These are phyloP conservation scores for Ornithoptera priamus DNA, from an alignment of 2,888 invertebrate genomes.

Conservation along the genomic window DNA sequence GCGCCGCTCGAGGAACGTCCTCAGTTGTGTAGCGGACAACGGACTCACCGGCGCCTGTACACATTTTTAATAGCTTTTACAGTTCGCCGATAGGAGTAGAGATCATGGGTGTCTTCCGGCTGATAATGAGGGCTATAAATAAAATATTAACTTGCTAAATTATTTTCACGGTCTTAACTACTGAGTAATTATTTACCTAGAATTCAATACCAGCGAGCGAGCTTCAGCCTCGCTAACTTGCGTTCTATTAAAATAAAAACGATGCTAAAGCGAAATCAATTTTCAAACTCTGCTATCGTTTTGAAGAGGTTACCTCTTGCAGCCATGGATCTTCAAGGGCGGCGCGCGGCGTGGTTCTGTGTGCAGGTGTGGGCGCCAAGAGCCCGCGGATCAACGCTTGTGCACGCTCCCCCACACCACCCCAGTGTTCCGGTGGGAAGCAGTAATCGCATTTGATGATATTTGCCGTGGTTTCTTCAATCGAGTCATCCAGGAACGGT, in stretches of 20 bases:
- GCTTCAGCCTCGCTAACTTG: too few species aligned
- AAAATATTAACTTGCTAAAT: neutral
- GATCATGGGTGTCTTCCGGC: neutral
- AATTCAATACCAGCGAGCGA: neutral
- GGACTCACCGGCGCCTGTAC: conserved; percentile 56
- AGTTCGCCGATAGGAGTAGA: neutral
- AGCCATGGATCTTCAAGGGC: conserved; percentile 67
- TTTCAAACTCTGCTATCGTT: too few species aligned
- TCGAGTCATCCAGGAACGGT: conserved; percentile 90
- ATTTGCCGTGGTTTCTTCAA: conserved; percentile 91
- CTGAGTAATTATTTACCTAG: neutral
- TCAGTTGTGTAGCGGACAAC: conserved; percentile 62
- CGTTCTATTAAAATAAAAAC: too few species aligned
- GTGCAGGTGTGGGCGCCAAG: conserved; percentile 76
- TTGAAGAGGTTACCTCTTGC: conserved; percentile 50
- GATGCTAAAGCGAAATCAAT: too few species aligned
- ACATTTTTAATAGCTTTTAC: conserved; percentile 7
- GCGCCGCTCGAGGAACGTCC: conserved; percentile 71
- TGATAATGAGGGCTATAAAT: neutral
- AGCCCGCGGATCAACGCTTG: conserved; percentile 84
- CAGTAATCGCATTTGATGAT: conserved; percentile 90
- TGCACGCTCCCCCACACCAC: conserved; percentile 83
- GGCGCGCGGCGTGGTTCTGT: conserved; percentile 51
- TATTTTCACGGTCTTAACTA: neutral
- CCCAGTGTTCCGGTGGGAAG: conserved; percentile 89